Conservation (phyloP, 2,797 vertebrate genomes). For the Malurus splendens region DNA sequence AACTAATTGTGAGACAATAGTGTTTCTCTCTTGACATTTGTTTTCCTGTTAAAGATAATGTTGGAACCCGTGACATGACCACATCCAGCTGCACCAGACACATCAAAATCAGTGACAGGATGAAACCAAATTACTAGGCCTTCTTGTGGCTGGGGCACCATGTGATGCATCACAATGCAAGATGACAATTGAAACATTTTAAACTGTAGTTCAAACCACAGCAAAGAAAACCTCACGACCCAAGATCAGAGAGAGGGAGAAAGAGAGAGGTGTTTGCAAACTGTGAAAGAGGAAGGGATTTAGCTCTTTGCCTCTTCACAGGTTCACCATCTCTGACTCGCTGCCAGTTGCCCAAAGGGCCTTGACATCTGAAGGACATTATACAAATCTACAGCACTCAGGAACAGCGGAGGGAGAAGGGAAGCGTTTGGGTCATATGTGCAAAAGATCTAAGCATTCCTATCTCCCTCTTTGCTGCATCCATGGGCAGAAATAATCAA, state of each 20-base stretch:
- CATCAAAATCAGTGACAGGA: constrained; percentile 67
- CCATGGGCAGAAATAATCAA: background rate
- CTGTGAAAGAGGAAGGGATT: constrained; percentile 54
- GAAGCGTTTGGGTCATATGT: background rate
- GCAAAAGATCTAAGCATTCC: constrained; percentile 46
- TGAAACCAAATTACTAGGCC: constrained; percentile 61
- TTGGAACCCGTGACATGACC: constrained; percentile 64
- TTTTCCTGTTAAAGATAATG: constrained; percentile 67
- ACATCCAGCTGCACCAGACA: constrained; percentile 65
- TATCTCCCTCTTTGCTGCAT: background rate
- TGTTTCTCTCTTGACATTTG: constrained; percentile 56
- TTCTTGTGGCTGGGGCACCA: constrained; percentile 64
- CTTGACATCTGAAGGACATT: constrained; percentile 57
- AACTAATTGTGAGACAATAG: constrained; percentile 57
- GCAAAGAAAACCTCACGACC: constrained; percentile 65
- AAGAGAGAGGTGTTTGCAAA: constrained; percentile 63
- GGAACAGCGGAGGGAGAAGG: background rate
- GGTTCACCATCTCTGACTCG: constrained; percentile 48
- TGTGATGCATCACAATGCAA: constrained; percentile 65
- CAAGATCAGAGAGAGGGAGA: constrained; percentile 55
- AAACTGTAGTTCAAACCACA: constrained; percentile 63
- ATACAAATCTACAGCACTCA: constrained; percentile 10
- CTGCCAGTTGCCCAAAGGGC: constrained; percentile 40
- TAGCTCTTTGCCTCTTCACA: constrained; percentile 36
- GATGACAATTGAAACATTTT: constrained; percentile 65